phyloP scores from a whole-genome alignment of 2,113 vertebrate species.

The Sebastes fasciatus region DNA sequence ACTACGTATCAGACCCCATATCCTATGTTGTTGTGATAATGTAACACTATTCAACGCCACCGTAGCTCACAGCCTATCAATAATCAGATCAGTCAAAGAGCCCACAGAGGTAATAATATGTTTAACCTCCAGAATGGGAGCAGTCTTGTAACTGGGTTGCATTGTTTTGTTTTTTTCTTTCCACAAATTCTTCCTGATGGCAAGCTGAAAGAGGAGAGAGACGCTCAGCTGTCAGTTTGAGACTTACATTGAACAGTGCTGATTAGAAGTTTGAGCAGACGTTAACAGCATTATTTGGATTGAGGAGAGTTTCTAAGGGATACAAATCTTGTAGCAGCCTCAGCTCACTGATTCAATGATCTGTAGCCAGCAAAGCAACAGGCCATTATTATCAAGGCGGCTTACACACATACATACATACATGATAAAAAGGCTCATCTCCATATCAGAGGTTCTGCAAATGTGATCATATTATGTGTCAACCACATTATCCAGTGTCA shows the following conservation, averaged over 20 bases:
- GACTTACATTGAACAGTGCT: not conserved
- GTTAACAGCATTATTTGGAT: constrained; percentile 21
- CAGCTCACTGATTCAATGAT: constrained; percentile 20
- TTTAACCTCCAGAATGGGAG: constrained; percentile 46
- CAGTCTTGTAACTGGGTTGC: constrained; percentile 49
- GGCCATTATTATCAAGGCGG: constrained; percentile 6
- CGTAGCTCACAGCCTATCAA: constrained; percentile 23
- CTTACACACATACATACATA: constrained; percentile 1
- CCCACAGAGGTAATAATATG: constrained; percentile 56
- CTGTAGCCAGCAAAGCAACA: constrained; percentile 21
- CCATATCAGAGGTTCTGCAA: constrained; percentile 10
- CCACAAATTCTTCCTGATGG: constrained; percentile 27
- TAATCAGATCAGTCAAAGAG: constrained; percentile 60
- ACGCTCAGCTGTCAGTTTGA: constrained; percentile 32
- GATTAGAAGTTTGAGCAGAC: constrained; percentile 19
- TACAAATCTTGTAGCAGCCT: constrained; percentile 13
- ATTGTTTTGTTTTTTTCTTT: constrained; percentile 26
- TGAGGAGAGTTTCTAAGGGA: constrained; percentile 9
- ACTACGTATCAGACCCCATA: constrained; percentile 37
- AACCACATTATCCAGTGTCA: constrained; percentile 19
- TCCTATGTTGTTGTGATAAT: constrained; percentile 30
- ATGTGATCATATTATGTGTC: constrained; percentile 3
- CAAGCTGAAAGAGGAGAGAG: constrained; percentile 13
- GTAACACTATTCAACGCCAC: constrained; percentile 15
- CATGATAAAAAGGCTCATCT: constrained; percentile 14